A percentile compares a stretch with the other conserved stretches of the same genome.
These are phyloP conservation scores for Branchellion lobata DNA, from an alignment of 2,888 invertebrate species.

Conservation along the genomic window DNA sequence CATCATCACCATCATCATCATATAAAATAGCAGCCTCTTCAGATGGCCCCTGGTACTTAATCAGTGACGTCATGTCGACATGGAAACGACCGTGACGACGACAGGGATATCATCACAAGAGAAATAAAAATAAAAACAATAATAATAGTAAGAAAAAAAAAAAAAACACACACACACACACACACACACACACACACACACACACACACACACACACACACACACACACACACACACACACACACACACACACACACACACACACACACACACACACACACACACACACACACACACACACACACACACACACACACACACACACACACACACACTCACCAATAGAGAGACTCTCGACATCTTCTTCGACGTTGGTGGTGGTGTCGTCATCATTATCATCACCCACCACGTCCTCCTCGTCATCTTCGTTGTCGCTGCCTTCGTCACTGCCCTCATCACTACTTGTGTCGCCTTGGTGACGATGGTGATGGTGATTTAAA, in stretches of 20 bases:
- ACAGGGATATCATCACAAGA: slow-evolving; percentile 6
- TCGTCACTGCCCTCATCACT: slow-evolving; percentile 30
- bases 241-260: no score
- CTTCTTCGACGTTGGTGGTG: neutral
- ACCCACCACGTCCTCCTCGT: slow-evolving; percentile 22
- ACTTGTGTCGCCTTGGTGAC: slow-evolving; percentile 79
- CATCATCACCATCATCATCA: no score
- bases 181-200: no score
- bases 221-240: no score
- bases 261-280: no score
- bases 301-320: no score
- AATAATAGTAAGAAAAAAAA: no score
- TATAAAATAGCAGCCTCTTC: neutral
- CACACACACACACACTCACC: slow-evolving; percentile 4
- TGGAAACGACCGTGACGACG: neutral
- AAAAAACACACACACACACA: no score
- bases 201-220: no score
- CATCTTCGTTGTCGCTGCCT: slow-evolving; percentile 25
- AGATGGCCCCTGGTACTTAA: slow-evolving; percentile 9
- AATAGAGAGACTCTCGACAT: neutral
- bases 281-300: no score
- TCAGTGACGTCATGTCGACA: neutral
- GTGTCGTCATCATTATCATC: slow-evolving; percentile 25
- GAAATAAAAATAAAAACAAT: no score
- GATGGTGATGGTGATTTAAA: neutral